Evolutionary conservation across 2,797 vertebrate species (phyloP).

Genomic region (Danio choprae): DNA sequence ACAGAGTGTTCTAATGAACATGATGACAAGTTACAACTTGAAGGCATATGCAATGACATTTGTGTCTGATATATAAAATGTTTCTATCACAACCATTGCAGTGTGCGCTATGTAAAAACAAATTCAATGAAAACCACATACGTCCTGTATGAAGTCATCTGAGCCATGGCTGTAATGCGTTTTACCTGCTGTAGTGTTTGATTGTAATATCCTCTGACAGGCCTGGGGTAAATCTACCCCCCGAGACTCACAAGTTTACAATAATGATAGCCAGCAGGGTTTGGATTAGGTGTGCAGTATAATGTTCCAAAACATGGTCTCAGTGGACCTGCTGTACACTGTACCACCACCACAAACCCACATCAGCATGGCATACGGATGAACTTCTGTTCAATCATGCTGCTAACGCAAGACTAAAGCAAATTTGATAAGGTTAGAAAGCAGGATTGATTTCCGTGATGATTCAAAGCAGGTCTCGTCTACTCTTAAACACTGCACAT

Average conservation of each 20-base stretch:
- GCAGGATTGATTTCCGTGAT: conserved; percentile 17
- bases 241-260: conserved; percentile 47
- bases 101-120: conserved; percentile 12
- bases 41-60: conserved; percentile 19
- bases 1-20: conserved; percentile 7
- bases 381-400: conserved; percentile 40
- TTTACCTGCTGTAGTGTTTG: conserved; percentile 53
- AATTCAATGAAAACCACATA: conserved; percentile 41
- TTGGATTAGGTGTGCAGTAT: conserved; percentile 41
- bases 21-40: conserved; percentile 5
- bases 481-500: not conserved
- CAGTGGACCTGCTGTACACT: conserved; percentile 24
- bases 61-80: conserved; percentile 21
- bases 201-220: conserved; percentile 53
- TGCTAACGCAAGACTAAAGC: conserved; percentile 32
- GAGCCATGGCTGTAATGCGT: conserved; percentile 28
- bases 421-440: conserved; percentile 25
- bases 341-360: conserved; percentile 27
- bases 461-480: conserved; percentile 11
- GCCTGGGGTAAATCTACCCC: conserved; percentile 49
- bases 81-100: conserved; percentile 11
- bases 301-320: conserved; percentile 44
- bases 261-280: conserved; percentile 40
- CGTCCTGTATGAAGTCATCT: conserved; percentile 37
- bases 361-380: conserved; percentile 35